phyloP scores from a whole-genome alignment of 2,797 vertebrate species.

The Tolypeutes matacus region DNA sequence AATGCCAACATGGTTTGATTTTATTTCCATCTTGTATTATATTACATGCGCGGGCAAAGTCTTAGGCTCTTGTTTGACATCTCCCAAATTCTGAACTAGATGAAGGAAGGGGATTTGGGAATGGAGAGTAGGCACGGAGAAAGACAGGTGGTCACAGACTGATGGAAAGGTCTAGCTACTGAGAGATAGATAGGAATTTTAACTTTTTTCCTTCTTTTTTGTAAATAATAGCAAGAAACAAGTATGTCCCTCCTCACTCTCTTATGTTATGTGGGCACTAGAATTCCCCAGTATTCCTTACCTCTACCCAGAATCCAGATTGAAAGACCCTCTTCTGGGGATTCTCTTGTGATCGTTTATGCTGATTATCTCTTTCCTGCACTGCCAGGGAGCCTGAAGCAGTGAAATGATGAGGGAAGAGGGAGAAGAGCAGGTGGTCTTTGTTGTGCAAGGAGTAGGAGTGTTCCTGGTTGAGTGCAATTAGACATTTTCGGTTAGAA shows the following conservation, averaged over 20 bases:
- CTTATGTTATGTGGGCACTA: background rate
- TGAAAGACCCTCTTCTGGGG: background rate
- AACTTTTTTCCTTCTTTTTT: background rate
- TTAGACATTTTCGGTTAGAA: slow-evolving; percentile 28
- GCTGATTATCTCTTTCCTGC: background rate
- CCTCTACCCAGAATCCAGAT: background rate
- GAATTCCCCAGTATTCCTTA: background rate
- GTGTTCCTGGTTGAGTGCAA: background rate
- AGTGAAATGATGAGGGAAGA: background rate
- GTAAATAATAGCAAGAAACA: background rate
- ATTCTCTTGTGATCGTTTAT: background rate
- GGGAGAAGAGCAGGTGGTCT: background rate
- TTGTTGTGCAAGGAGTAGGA: background rate
- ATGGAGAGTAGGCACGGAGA: background rate
- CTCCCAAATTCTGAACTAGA: background rate
- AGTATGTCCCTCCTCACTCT: background rate
- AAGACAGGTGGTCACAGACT: background rate
- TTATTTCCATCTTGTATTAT: background rate
- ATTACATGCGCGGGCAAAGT: background rate
- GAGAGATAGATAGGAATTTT: background rate
- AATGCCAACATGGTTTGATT: background rate
- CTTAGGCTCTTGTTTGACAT: background rate
- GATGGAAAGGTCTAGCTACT: background rate
- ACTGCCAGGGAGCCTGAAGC: background rate
- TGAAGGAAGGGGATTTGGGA: background rate